Conservation (phyloP, 1,140 invertebrate genomes). For the Drosophila leontia region DNA sequence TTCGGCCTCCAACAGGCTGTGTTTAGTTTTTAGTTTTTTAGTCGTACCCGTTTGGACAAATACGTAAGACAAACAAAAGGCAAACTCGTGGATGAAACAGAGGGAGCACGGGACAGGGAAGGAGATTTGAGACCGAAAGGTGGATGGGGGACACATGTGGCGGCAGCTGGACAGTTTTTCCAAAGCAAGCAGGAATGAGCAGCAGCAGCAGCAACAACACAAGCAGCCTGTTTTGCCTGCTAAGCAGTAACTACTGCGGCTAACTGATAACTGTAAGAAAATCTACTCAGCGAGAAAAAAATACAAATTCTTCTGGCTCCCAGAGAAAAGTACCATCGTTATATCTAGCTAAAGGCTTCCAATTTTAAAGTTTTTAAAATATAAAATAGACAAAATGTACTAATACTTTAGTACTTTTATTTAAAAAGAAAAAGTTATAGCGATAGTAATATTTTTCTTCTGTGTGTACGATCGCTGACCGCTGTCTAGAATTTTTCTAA, state of each 20-base stretch:
- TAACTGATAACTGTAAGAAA: slow-evolving; percentile 72
- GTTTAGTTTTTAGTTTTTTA: slow-evolving; percentile 69
- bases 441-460: background rate
- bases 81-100: slow-evolving; percentile 12
- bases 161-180: slow-evolving; percentile 57
- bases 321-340: no score
- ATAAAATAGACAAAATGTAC: no score
- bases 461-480: slow-evolving; percentile 21
- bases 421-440: background rate
- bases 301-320: no score
- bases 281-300: slow-evolving; percentile 24
- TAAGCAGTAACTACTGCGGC: slow-evolving; percentile 25
- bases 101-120: background rate
- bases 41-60: slow-evolving; percentile 70
- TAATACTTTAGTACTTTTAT: no score
- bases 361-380: no score
- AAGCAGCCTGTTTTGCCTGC: slow-evolving; percentile 43
- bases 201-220: slow-evolving; percentile 19
- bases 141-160: slow-evolving; percentile 39
- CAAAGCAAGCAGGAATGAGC: slow-evolving; percentile 37
- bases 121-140: slow-evolving; percentile 1
- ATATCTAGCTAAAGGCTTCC: no score
- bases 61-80: slow-evolving; percentile 59
- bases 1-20: slow-evolving; percentile 62
- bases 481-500: slow-evolving; percentile 40